Evolutionary conservation across 1,140 invertebrate genomes (phyloP), one percentile per base, ranked within the genome.

Genomic region (Watersipora subatra): DNA sequence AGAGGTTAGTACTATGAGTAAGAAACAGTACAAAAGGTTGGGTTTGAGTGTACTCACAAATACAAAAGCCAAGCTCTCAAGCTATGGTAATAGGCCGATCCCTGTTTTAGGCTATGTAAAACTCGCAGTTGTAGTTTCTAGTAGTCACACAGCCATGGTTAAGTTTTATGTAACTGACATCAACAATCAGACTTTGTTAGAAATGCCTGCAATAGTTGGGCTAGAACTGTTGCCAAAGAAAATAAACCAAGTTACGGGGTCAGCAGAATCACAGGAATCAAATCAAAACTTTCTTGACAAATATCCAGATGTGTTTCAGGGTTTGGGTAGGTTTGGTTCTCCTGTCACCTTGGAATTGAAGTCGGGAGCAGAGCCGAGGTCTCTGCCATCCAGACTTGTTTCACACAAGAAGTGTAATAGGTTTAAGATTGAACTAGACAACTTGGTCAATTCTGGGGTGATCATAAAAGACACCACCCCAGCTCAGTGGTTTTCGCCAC

Each of bases 381-480:
- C 34, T n/a, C n/a, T 46, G 34, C 34, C 34, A 46, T 12, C 34
- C 34, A 46, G n/a, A 46, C 34, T 12, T n/a, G n/a, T 46, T 46
- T n/a, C 34, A 12, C n/a, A 7, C 7, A n/a, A n/a, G 7, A n/a
- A 12, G 7, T 12, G 34, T 12, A n/a, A 46, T 12, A 46, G n/a
- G n/a, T n/a, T 46, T 46, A 46, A 46, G n/a, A 7, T 7, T 7
- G 34, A 46, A 46, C 34, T 72, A 20, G 34, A 68, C 22, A 61
- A 69, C 20, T 57, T 70, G 64, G 70, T 68, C 22, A 64, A 66
- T 26, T 17, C 62, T 2, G 66, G 62, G 15, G 67, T 78, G 34
- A 72, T 80, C 25, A 26, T 66, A 46, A 68, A 72, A 70, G 71
- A 76, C 34, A 70, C 73, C 64, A 67, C 70, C 57, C 69, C 69